A percentile compares a stretch with the other conserved stretches of the same genome.
Evolutionary conservation across 2,797 vertebrate species (phyloP).

Genomic region (Halcyon smyrnensis): DNA sequence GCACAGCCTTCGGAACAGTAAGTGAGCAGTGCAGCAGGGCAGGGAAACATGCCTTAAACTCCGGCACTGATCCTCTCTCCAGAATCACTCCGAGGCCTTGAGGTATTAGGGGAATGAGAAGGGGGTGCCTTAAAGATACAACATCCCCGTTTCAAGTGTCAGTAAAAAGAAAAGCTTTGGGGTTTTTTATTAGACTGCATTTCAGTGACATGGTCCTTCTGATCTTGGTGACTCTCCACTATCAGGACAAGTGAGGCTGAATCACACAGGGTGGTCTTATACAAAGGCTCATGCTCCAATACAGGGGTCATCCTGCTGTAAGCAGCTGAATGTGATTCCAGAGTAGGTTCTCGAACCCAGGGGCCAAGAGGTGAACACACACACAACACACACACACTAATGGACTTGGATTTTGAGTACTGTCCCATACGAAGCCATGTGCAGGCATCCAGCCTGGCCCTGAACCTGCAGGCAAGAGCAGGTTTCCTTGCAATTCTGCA

Average conservation of each 20-base stretch:
- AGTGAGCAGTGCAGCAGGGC: conserved; percentile 81
- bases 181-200: background rate
- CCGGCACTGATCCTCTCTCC: conserved; percentile 67
- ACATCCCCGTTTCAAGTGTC: conserved; percentile 1
- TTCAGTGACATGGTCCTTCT: background rate
- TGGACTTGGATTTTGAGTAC: background rate
- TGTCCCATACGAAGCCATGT: background rate
- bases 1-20: conserved; percentile 82
- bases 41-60: conserved; percentile 72
- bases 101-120: conserved; percentile 33
- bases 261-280: background rate
- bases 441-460: background rate
- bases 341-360: background rate
- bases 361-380: background rate
- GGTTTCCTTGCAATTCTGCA: background rate
- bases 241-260: background rate
- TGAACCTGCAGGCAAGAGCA: background rate
- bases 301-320: background rate
- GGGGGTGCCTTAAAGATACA: conserved; percentile 75
- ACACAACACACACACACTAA: background rate
- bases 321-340: background rate
- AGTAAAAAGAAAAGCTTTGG: background rate
- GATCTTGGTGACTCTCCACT: background rate
- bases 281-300: background rate
- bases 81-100: conserved; percentile 66